These are phyloP conservation scores for Parnassius glacialis DNA, from an alignment of 2,888 invertebrate species.

Conservation along the genomic window DNA sequence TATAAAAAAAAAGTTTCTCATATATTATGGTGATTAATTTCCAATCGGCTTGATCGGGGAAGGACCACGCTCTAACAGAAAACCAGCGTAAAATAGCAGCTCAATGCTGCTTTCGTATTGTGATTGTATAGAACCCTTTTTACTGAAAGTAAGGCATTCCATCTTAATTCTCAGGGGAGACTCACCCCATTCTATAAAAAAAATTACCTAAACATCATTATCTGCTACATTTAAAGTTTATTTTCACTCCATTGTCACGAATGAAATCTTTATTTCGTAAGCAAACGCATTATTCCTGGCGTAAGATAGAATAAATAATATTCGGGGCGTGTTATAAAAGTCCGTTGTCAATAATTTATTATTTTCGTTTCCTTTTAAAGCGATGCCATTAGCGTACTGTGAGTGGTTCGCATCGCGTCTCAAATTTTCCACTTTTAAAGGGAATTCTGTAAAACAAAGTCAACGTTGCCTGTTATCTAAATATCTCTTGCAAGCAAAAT, in stretches of 20 bases:
- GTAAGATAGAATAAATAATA: slow-evolving; percentile 54
- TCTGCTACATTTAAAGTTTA: slow-evolving; percentile 45
- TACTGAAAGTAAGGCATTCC: too few relatives aligned
- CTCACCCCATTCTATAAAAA: too few relatives aligned
- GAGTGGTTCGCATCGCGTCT: slow-evolving; percentile 57
- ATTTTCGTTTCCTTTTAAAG: slow-evolving; percentile 71
- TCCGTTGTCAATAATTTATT: slow-evolving; percentile 74
- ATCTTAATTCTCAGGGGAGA: too few relatives aligned
- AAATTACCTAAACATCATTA: neutral
- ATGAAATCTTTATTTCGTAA: slow-evolving; percentile 57
- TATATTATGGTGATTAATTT: too few relatives aligned
- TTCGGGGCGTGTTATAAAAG: slow-evolving; percentile 54
- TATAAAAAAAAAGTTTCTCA: too few relatives aligned
- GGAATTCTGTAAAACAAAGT: slow-evolving; percentile 54
- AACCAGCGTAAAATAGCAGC: too few relatives aligned
- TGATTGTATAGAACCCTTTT: too few relatives aligned
- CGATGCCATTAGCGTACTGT: slow-evolving; percentile 63
- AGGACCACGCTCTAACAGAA: too few relatives aligned
- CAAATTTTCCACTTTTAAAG: slow-evolving; percentile 55
- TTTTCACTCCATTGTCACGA: slow-evolving; percentile 59
- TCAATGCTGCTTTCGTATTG: too few relatives aligned
- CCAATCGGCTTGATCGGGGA: too few relatives aligned
- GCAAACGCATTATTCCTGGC: slow-evolving; percentile 33
- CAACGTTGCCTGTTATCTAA: slow-evolving; percentile 50
- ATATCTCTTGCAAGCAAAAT: slow-evolving; percentile 30